Conservation (phyloP, 2,113 vertebrate genomes). For the Pionites leucogaster region DNA sequence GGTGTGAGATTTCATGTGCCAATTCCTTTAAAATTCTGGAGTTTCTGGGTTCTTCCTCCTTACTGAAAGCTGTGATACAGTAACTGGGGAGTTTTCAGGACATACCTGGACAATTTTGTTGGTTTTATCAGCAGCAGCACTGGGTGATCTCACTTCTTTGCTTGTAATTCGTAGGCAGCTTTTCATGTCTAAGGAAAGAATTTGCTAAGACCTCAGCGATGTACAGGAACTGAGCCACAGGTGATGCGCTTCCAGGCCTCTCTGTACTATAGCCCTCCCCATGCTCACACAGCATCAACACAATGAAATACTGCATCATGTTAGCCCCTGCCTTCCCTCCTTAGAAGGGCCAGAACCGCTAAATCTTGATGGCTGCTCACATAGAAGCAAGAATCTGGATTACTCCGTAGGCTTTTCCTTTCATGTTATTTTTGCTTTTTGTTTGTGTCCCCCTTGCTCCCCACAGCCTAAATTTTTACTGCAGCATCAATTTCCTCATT, state of each 20-base stretch:
- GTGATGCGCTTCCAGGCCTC: fast-evolving
- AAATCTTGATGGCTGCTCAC: neutral
- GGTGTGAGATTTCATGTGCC: neutral
- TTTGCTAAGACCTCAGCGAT: neutral
- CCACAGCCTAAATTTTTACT: neutral
- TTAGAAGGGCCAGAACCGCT: neutral
- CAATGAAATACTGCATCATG: neutral
- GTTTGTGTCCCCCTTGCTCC: neutral
- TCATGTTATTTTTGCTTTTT: neutral
- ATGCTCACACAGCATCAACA: fast-evolving
- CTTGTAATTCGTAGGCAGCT: neutral
- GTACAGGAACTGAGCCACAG: fast-evolving
- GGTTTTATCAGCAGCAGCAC: neutral
- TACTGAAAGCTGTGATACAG: neutral
- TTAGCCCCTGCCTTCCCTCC: neutral
- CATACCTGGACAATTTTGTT: no score
- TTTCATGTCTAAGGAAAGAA: neutral
- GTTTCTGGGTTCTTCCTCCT: neutral
- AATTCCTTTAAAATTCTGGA: neutral
- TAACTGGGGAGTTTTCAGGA: neutral
- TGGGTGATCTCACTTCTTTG: neutral
- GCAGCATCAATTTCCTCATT: neutral
- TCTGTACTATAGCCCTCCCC: neutral
- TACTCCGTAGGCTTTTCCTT: neutral
- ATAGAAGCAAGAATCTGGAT: neutral